Conservation (phyloP, 2,113 vertebrate species). For the Chaenocephalus aceratus region DNA sequence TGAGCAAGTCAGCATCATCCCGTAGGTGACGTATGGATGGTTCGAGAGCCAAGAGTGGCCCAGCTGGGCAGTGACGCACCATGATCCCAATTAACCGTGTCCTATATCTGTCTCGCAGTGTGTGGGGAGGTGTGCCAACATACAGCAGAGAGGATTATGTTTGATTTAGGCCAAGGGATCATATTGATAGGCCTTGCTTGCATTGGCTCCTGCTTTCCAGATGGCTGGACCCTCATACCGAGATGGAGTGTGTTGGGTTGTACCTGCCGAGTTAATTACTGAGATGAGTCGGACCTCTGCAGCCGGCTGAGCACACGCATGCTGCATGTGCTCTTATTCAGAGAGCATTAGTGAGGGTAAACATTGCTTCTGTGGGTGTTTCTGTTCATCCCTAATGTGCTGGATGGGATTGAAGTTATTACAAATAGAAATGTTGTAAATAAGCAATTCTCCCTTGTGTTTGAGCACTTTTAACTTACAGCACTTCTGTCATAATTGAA, state of each 20-base stretch:
- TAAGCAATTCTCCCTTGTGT: too few species aligned
- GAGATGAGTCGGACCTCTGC: not conserved
- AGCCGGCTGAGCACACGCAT: not conserved
- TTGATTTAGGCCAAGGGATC: not conserved
- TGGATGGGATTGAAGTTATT: too few species aligned
- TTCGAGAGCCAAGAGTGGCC: constrained; percentile 6
- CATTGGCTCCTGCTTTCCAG: not conserved
- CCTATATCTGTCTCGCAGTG: not conserved
- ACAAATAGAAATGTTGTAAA: too few species aligned
- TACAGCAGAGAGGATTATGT: constrained; percentile 9
- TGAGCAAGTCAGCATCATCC: constrained; percentile 29
- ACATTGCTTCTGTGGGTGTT: too few species aligned
- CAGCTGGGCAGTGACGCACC: constrained; percentile 39
- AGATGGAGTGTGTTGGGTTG: not conserved
- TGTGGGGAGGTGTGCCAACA: not conserved
- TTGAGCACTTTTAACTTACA: too few species aligned
- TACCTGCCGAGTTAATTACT: not conserved
- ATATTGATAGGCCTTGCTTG: not conserved
- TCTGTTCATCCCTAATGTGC: too few species aligned
- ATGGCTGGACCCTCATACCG: not conserved
- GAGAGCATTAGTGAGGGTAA: too few species aligned
- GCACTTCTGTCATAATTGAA: too few species aligned
- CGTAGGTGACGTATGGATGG: constrained; percentile 31
- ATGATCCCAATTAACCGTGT: constrained; percentile 54
- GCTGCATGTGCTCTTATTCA: too few species aligned